Base-by-base conservation (phyloP, 2,888 invertebrate species). In the Andrena fulva region DNA sequence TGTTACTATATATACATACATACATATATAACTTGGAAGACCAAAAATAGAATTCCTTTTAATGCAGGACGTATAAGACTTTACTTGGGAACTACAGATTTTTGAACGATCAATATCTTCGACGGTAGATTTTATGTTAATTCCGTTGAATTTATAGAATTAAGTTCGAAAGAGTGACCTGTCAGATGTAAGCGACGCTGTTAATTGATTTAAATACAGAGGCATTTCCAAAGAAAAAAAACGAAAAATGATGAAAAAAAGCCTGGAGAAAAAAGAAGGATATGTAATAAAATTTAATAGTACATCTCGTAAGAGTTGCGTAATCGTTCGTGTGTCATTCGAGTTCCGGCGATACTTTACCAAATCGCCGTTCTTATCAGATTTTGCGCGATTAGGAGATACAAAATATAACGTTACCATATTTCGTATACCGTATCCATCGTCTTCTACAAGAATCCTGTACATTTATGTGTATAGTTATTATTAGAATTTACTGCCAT, bases 1-100 rank as follows among this genome's bases (percentile, higher is more conserved):
- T 88, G 83, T 88, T 86, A 85, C 85, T 85, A 83, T 78, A 70
- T 80, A 72, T 84, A 81, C 67, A 59, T 75, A 81, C 73, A 77
- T 59, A 63, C 56, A 50, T 56, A 75, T 74, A 54, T 20, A 76
- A 71, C 27, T 62, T 71, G 68, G 20, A 64, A 71, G 70, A 71
- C 64, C 52, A 82, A 75, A 66, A 82, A 54, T 70, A 76, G 63
- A 75, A 71, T 74, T 76, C 50, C 60, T 59, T 75, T 82, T 62
- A 71, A 72, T 71, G 80, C 82, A 82, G 74, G 71, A 71, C 68
- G 31, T 80, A 60, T 73, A 85, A 71, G n/a, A 73, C 52, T 75
- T 33, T 20, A 64, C 10, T 20, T 56, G 56, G 35, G n/a, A 54
- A 7, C 2, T 56, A 54, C 3, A 24, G 75, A 59, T 8, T 77